Conservation (phyloP, 2,888 invertebrate species). For the Lasiommata megera region DNA sequence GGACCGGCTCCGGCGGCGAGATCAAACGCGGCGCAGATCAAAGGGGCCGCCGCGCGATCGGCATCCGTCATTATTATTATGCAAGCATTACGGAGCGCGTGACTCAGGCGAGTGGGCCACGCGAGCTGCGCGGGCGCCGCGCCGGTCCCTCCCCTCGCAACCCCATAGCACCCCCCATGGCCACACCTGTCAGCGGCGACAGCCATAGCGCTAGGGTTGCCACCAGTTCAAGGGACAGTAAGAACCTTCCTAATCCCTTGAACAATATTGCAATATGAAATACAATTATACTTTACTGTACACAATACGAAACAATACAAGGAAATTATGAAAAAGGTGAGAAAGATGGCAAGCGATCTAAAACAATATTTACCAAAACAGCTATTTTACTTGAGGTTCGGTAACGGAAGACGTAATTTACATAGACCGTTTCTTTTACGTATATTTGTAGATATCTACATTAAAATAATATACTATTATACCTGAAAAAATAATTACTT, state of each 20-base stretch:
- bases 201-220: constrained; percentile 1
- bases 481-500: too few relatives aligned
- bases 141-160: constrained; percentile 44
- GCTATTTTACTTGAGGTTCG: too few relatives aligned
- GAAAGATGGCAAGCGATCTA: too few relatives aligned
- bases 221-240: not conserved
- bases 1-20: constrained; percentile 77
- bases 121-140: constrained; percentile 75
- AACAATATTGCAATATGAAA: not conserved
- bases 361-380: too few relatives aligned
- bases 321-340: too few relatives aligned
- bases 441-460: too few relatives aligned
- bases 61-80: constrained; percentile 82
- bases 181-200: constrained; percentile 40
- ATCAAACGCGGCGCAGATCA: constrained; percentile 79
- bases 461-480: too few relatives aligned
- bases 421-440: too few relatives aligned
- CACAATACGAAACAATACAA: too few relatives aligned
- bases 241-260: not conserved
- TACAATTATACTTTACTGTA: too few relatives aligned
- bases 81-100: constrained; percentile 81
- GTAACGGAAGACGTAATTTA: too few relatives aligned
- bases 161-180: constrained; percentile 45
- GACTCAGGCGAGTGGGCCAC: constrained; percentile 79
- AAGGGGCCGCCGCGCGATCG: constrained; percentile 81